Evolutionary conservation across 2,797 vertebrate species (phyloP).

Genomic region (Microchirus variegatus): DNA sequence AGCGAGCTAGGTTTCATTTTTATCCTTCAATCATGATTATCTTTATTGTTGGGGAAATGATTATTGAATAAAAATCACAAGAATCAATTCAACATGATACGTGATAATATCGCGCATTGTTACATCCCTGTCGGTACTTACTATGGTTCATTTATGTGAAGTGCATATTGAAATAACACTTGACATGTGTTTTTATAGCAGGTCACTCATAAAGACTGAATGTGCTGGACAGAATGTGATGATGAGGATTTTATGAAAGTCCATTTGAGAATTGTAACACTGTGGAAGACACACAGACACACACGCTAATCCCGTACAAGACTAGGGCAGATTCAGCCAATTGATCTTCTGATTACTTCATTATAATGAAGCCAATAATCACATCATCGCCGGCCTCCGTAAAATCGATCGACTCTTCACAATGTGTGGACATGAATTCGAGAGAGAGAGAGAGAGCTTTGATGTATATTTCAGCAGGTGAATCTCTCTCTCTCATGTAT

Average conservation of each 20-base stretch:
- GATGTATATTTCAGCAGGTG: slow-evolving; percentile 78
- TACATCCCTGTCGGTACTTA: too few relatives aligned
- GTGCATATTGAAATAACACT: not conserved
- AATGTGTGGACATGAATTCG: slow-evolving; percentile 66
- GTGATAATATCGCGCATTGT: too few relatives aligned
- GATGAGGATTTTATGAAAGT: slow-evolving; percentile 9
- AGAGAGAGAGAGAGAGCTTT: slow-evolving; percentile 42
- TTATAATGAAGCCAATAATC: slow-evolving; percentile 83
- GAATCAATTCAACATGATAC: too few relatives aligned
- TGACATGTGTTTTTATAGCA: not conserved
- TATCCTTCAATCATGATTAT: too few relatives aligned
- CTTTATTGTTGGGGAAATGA: too few relatives aligned
- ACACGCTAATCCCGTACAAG: slow-evolving; percentile 64
- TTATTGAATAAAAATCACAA: too few relatives aligned
- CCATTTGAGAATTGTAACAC: slow-evolving; percentile 1
- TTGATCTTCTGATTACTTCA: slow-evolving; percentile 84
- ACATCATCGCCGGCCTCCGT: slow-evolving; percentile 69
- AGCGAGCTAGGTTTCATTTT: too few relatives aligned
- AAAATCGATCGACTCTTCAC: slow-evolving; percentile 73
- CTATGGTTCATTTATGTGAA: not conserved
- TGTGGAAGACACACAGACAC: slow-evolving; percentile 5
- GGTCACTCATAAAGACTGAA: not conserved
- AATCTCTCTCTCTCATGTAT: slow-evolving; percentile 39
- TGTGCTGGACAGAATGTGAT: not conserved
- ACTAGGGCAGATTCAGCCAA: slow-evolving; percentile 61